Evolutionary conservation across 2,797 vertebrate genomes (phyloP), one percentile per base, ranked within the genome.

Genomic region (Pipistrellus pygmaeus): DNA sequence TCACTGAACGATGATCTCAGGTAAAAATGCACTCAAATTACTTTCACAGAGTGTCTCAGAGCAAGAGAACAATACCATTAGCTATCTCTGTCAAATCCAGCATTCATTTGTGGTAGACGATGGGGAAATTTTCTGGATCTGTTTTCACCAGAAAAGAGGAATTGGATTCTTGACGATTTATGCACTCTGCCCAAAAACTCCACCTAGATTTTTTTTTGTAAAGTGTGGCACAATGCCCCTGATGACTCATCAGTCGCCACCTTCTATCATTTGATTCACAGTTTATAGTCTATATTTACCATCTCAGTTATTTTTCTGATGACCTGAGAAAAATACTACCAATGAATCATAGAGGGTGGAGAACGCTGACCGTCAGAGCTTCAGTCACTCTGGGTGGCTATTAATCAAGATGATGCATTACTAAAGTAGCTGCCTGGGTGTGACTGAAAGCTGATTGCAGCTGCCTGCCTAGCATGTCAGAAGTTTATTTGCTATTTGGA

Each of bases 391-490:
- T 77, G 5, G 71, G 11, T 71, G 41, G 66, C 51, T 77, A 60
- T 96, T 94, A 95, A 95, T 93, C 93, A 96, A 82, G 80, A 66
- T 85, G 93, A 93, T 85, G 10, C 60, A 94, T 93, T 78, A 38
- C 62, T 92, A 69, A 90, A 69, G 78, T 64, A 93, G 89, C 64
- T 88, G n/a, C 55, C 66, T 92, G 12, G 48, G n/a, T 91, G 41
- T 86, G 92, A 89, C 60, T 92, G 41, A 60, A 91, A 91, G 88
- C 72, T 93, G 81, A 84, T 73, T 91, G 41, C 60, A 62, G 13
- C 27, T 48, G 55, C 32, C n/a, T 94, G n/a, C 88, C 38, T 32
- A 57, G 69, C 30, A 23, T 94, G 86, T 88, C 71, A 87, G 72
- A 92, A 87, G 44, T 92, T 96, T 96, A 93, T 93, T 94, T 68